Evolutionary conservation across 2,888 invertebrate genomes (phyloP), one percentile per base, ranked within the genome.

Genomic region (Crocallis elinguaria): DNA sequence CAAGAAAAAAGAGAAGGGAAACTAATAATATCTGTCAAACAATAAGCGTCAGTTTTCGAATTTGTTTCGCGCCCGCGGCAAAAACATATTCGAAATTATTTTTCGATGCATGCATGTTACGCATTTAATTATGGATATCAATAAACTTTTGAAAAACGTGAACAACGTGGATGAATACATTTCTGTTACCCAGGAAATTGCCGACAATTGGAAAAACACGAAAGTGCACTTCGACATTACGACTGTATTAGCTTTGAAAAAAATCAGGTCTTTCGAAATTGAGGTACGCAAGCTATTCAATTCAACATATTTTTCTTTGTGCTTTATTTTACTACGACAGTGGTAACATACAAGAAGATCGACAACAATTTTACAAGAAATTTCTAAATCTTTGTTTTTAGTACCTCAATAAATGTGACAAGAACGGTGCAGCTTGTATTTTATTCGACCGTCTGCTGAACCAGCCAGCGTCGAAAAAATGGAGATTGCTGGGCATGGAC

Each of bases 351-450:
- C 25, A 1, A 9, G n/a, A 1, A 9, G 9, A n/a, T 25, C 1
- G 25, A 3, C 1, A 23, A 23, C 7, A 8, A 2, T 9, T 9
- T 25, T 3, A 9, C 25, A 1, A n/a, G 1, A 11, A 5, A 13
- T 12, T 29, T 45, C 1, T 37, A 3, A 21, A 42, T 25, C 33
- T 33, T 25, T 43, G 21, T 49, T 82, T 79, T 53, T 62, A 89
- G 89, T 84, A 83, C 56, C 83, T 86, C 39, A 79, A 72, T 27
- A 85, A 86, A 68, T 81, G 66, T 48, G 71, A 81, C 5, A 79
- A 77, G 48, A 81, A 71, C 58, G 88, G 89, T 0, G 80, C 77
- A 6, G 86, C 83, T 0, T 66, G 82, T 14, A 54, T 73, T n/a
- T 61, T 86, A 14, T 67, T 88, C 27, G 76, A 79, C 44, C 56